phyloP scores from a whole-genome alignment of 92 coral and sea anemone species.

The Hydrozoanthus gracilis region DNA sequence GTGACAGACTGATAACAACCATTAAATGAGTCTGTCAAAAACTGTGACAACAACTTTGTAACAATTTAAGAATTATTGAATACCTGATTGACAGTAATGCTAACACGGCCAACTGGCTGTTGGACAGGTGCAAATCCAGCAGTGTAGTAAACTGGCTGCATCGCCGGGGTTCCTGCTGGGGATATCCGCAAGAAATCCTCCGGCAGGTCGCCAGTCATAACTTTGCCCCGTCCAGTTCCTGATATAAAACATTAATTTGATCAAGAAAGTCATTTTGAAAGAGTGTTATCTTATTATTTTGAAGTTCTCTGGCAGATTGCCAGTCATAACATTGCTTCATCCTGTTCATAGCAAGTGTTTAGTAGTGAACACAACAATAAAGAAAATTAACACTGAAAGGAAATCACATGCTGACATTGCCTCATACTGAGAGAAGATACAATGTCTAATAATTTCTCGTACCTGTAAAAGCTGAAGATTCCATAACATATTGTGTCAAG shows the following conservation, averaged over 20 bases:
- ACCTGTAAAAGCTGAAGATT: too few relatives aligned
- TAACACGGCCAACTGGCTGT: constrained; percentile 70
- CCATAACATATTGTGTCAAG: too few relatives aligned
- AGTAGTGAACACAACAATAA: too few relatives aligned
- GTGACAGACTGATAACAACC: background rate
- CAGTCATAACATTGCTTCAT: background rate
- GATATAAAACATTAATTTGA: background rate
- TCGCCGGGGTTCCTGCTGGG: constrained; percentile 45
- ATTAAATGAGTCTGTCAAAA: too few relatives aligned
- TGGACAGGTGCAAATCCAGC: constrained; percentile 74
- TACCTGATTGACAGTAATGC: constrained; percentile 94
- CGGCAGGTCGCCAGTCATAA: constrained; percentile 97
- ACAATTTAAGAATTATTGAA: background rate
- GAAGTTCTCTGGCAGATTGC: background rate
- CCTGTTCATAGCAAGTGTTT: too few relatives aligned
- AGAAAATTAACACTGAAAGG: too few relatives aligned
- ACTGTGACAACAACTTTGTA: background rate
- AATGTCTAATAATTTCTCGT: too few relatives aligned
- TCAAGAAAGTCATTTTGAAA: background rate
- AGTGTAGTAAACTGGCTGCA: constrained; percentile 66
- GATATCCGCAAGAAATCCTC: constrained; percentile 82
- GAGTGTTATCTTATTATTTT: background rate
- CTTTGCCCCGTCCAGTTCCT: constrained; percentile 65
- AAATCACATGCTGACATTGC: too few relatives aligned
- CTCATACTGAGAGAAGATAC: too few relatives aligned